phyloP scores from a whole-genome alignment of 92 coral and sea anemone species.

The Umimayanthus chanpuru region DNA sequence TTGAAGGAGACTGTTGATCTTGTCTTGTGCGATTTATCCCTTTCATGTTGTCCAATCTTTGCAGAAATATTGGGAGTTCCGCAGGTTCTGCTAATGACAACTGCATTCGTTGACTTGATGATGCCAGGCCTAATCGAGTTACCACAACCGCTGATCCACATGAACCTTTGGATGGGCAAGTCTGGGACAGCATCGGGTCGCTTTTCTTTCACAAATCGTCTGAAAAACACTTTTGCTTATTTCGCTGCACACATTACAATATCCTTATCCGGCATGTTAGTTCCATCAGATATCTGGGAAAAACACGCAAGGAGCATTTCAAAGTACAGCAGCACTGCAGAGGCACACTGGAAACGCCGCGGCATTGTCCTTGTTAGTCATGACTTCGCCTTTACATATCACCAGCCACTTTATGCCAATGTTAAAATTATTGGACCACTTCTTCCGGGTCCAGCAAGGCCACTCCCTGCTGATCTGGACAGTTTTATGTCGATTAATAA shows the following conservation, averaged over 20 bases:
- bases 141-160: conserved; percentile 31
- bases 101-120: conserved; percentile 26
- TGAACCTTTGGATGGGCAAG: conserved; percentile 15
- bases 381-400: conserved; percentile 46
- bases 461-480: conserved; percentile 44
- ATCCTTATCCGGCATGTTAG: not conserved
- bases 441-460: conserved; percentile 38
- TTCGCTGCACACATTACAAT: not conserved
- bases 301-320: conserved; percentile 43
- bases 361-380: conserved; percentile 41
- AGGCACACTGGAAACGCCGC: conserved; percentile 48
- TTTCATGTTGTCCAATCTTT: conserved; percentile 41
- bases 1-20: conserved; percentile 47
- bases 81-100: conserved; percentile 32
- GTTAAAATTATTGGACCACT: conserved; percentile 52
- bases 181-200: not conserved
- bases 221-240: conserved; percentile 34
- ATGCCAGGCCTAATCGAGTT: not conserved
- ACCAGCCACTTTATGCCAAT: conserved; percentile 49
- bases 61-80: conserved; percentile 48
- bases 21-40: conserved; percentile 47
- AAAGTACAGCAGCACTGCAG: conserved; percentile 32
- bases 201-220: conserved; percentile 49
- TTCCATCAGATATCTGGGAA: conserved; percentile 42
- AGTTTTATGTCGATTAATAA: conserved; percentile 41